A percentile compares a stretch with the other conserved stretches of the same genome.
These are phyloP conservation scores for Chrysopilus asiliformis DNA, from an alignment of 2,888 invertebrate species.

Conservation along the genomic window DNA sequence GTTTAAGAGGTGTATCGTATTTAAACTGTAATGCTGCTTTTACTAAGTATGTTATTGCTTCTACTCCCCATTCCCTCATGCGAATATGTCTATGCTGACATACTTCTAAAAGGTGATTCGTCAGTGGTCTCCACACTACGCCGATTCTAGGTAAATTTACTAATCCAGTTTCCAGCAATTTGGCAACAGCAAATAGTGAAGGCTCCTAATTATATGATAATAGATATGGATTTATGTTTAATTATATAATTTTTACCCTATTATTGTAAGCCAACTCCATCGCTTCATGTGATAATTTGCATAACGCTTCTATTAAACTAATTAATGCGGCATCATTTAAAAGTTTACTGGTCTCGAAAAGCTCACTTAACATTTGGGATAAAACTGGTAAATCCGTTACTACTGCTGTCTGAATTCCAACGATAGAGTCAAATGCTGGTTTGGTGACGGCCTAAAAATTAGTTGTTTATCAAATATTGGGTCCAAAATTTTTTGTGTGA, in stretches of 20 bases:
- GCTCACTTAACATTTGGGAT: slow-evolving; percentile 77
- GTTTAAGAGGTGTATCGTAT: slow-evolving; percentile 66
- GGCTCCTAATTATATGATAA: slow-evolving; percentile 53
- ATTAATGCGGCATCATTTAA: slow-evolving; percentile 89
- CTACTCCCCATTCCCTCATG: slow-evolving; percentile 96
- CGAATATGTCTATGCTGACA: slow-evolving; percentile 90
- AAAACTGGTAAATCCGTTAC: slow-evolving; percentile 90
- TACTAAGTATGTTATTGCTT: slow-evolving; percentile 87
- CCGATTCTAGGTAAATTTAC: slow-evolving; percentile 89
- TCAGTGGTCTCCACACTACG: slow-evolving; percentile 88
- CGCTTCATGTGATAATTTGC: slow-evolving; percentile 90
- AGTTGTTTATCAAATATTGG: neutral
- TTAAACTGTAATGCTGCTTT: slow-evolving; percentile 81
- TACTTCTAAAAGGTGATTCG: slow-evolving; percentile 90
- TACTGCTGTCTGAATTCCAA: slow-evolving; percentile 87
- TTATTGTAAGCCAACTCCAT: slow-evolving; percentile 95
- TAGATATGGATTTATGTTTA: slow-evolving; percentile 1
- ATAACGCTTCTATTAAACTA: slow-evolving; percentile 90
- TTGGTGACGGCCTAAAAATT: slow-evolving; percentile 50
- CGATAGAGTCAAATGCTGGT: slow-evolving; percentile 56
- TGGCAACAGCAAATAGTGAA: slow-evolving; percentile 92
- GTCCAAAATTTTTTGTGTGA: neutral
- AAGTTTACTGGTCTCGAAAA: slow-evolving; percentile 90
- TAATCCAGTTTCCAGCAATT: slow-evolving; percentile 91
- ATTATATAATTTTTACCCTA: slow-evolving; percentile 43